Evolutionary conservation across 2,113 vertebrate species (phyloP).

Genomic region (Ptilonorhynchus violaceus): DNA sequence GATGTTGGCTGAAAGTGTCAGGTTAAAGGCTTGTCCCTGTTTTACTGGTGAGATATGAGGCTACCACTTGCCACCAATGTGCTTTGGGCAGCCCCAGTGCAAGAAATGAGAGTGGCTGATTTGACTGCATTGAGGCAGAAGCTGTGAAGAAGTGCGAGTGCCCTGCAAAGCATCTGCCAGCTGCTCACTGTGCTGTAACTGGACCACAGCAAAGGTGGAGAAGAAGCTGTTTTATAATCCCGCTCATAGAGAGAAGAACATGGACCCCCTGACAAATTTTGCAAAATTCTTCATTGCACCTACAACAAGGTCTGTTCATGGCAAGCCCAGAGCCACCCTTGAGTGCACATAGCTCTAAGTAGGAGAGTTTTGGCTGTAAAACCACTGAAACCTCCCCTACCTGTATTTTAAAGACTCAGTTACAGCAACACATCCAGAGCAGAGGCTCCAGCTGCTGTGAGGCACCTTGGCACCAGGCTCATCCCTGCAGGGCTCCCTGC

Average conservation of each 20-base stretch:
- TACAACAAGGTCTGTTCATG: background rate
- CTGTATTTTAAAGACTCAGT: background rate
- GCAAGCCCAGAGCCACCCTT: background rate
- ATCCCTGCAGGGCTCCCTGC: background rate
- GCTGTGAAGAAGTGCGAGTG: background rate
- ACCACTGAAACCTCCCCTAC: background rate
- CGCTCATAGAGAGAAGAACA: background rate
- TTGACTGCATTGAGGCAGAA: background rate
- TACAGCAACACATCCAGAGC: background rate
- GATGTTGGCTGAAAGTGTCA: fast-evolving
- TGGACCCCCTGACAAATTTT: background rate
- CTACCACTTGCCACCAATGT: background rate
- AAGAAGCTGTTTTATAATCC: background rate
- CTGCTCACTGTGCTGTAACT: background rate
- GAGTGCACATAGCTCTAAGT: background rate
- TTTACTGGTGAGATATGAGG: background rate
- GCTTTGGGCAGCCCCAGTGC: background rate
- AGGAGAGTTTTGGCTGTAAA: background rate
- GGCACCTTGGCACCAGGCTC: background rate
- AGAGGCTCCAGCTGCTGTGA: background rate
- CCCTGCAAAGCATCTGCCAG: background rate
- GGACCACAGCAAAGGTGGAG: background rate
- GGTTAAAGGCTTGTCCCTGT: background rate
- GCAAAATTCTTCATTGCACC: background rate
- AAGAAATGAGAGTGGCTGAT: background rate